A percentile compares a stretch with the other conserved stretches of the same genome.
Evolutionary conservation across 1,140 invertebrate genomes (phyloP).

Genomic region (Daktulosphaira vitifoliae): DNA sequence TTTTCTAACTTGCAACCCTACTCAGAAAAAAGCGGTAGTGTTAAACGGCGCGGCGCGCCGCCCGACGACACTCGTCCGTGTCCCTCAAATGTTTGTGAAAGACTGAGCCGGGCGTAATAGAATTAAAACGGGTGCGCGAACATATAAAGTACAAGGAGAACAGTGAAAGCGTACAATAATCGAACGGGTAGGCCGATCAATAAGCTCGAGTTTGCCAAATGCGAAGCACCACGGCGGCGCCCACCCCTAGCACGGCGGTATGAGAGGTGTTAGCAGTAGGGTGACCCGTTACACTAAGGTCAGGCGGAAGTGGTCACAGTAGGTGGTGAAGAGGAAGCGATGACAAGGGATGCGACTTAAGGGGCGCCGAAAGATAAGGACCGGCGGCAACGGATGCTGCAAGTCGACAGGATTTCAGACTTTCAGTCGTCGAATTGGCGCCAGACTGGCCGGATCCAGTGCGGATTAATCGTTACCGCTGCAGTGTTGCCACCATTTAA

Average conservation of each 20-base stretch:
- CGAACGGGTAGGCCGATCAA: conserved; percentile 18
- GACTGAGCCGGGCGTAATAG: conserved; percentile 25
- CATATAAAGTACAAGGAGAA: not conserved
- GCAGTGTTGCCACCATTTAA: conserved; percentile 18
- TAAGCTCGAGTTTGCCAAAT: conserved; percentile 1
- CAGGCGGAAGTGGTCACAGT: too few relatives aligned
- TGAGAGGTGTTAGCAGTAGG: too few relatives aligned
- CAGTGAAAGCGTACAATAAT: not conserved
- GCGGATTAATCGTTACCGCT: conserved; percentile 11
- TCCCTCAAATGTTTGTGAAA: conserved; percentile 2
- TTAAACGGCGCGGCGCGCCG: not conserved
- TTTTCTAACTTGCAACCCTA: too few relatives aligned
- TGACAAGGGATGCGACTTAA: not conserved
- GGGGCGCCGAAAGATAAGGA: conserved; percentile 32
- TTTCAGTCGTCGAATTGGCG: conserved; percentile 31
- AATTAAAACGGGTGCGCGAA: conserved; percentile 15
- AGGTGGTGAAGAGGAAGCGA: not conserved
- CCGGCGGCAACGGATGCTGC: conserved; percentile 19
- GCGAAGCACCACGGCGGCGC: not conserved
- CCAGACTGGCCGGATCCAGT: conserved; percentile 31
- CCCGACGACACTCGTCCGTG: not conserved
- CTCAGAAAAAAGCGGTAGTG: not conserved
- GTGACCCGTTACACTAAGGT: too few relatives aligned
- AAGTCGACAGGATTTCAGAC: conserved; percentile 24
- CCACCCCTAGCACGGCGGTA: conserved; percentile 2